A percentile compares a stretch with the other conserved stretches of the same genome.
These are phyloP conservation scores for Eutrigla gurnardus DNA, from an alignment of 2,797 vertebrate genomes.

Conservation along the genomic window DNA sequence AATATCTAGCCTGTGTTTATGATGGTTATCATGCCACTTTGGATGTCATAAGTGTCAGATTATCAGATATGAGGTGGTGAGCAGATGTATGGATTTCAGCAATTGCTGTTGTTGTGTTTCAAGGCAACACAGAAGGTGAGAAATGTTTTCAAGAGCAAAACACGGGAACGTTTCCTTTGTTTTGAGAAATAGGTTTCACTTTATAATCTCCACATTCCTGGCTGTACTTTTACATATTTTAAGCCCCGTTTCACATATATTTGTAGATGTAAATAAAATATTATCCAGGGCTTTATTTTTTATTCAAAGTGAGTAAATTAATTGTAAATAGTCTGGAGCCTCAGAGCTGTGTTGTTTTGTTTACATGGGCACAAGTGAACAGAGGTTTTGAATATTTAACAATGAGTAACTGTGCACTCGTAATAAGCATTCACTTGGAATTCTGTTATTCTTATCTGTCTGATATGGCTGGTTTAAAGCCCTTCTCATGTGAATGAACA, in stretches of 20 bases:
- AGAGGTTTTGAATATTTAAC: not conserved
- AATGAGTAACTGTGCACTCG: not conserved
- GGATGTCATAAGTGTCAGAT: conserved; percentile 30
- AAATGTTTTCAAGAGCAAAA: conserved; percentile 23
- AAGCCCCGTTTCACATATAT: not conserved
- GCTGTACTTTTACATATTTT: conserved; percentile 35
- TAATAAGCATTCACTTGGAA: not conserved
- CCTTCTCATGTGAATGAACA: conserved; percentile 1
- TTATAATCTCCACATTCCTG: conserved; percentile 15
- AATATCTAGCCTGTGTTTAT: conserved; percentile 10
- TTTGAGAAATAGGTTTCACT: conserved; percentile 42
- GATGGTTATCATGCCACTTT: conserved; percentile 8
- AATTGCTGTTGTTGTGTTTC: conserved; percentile 62
- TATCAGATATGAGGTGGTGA: conserved; percentile 30
- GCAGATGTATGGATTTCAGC: conserved; percentile 54
- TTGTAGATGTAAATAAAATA: not conserved
- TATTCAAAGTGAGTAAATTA: not conserved
- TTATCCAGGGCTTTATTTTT: conserved; percentile 1
- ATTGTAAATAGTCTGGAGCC: not conserved
- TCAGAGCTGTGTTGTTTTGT: not conserved
- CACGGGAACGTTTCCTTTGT: conserved; percentile 43
- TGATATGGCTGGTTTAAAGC: not conserved
- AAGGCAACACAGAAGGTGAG: conserved; percentile 28
- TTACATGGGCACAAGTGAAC: conserved; percentile 6
- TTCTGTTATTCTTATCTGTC: not conserved